Evolutionary conservation across 2,113 vertebrate species (phyloP), one percentile per base, ranked within the genome.

Genomic region (Odocoileus hemionus): DNA sequence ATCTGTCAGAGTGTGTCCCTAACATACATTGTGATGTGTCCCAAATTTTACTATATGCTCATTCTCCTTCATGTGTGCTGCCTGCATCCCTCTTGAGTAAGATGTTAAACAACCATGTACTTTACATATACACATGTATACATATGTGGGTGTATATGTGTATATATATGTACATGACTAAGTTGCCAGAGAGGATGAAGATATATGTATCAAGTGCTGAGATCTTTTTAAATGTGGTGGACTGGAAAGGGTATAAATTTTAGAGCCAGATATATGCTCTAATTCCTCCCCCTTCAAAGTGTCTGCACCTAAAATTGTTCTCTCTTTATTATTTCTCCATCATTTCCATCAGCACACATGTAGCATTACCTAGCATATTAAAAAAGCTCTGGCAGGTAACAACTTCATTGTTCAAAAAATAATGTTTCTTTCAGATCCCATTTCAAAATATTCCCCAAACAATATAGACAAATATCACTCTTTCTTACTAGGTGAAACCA

Each of bases 141-240:
- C 5, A 2, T 36, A n/a, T 17, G 21, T 1, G 3, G 43, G 7
- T 43, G 9, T 64, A 10, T 33, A 14, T 70, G 9, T 33, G 0
- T 28, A n/a, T 39, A 15, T 36, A 14, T n/a, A 45, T 12, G 1
- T 70, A 45, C 6, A 9, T 91, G 36, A n/a, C 17, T 61, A 45
- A 78, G 36, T 17, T 76, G 30, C 30, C 28, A 87, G 57, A 52
- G 23, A 84, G 23, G 55, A 83, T 52, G 28, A 70, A 16, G 17
- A 43, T 13, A 23, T 25, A 15, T 2, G 78, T 39, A 78, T 39
- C n/a, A 93, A 54, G 47, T 15, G 5, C 21, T 70, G 84, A 83
- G 28, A 23, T 89, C 12, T 23, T 36, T 39, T 26, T 10, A 39
- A 83, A 26, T 57, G 57, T 58, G 25, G 16, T 70, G 9, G n/a